A percentile compares a stretch with the other conserved stretches of the same genome.
Conservation (phyloP, 2,113 vertebrate species). For the Tenebrosternarchus preto region DNA sequence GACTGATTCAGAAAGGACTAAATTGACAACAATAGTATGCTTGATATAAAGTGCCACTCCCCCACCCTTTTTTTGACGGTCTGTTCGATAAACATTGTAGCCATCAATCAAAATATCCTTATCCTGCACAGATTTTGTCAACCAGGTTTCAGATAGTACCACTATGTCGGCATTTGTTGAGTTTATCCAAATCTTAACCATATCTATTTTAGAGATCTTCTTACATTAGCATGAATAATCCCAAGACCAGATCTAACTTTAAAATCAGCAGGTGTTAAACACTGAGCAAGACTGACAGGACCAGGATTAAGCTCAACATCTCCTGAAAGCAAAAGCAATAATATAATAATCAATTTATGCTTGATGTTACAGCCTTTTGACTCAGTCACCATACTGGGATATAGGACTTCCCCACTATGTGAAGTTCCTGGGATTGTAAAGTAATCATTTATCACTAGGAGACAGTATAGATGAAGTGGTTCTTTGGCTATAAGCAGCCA, state of each 20-base stretch:
- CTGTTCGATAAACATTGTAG: too few species aligned
- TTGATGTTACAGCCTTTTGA: not conserved
- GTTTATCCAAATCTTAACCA: constrained; percentile 24
- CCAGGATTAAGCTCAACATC: not conserved
- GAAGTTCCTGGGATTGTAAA: too few species aligned
- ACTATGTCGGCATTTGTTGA: constrained; percentile 29
- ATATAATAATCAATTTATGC: not conserved
- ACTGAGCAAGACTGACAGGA: not conserved
- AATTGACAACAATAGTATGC: too few species aligned
- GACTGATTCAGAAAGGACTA: too few species aligned
- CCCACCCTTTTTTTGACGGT: too few species aligned
- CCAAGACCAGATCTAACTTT: constrained; percentile 5
- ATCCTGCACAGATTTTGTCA: constrained; percentile 13
- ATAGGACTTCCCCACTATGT: too few species aligned
- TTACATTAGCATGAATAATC: constrained; percentile 10
- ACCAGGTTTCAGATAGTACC: constrained; percentile 33
- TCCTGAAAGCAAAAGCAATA: not conserved
- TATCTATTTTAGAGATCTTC: constrained; percentile 24
- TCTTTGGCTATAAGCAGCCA: too few species aligned
- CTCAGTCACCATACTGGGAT: too few species aligned
- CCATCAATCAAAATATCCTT: constrained; percentile 38
- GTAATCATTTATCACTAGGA: too few species aligned
- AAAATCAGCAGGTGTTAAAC: constrained; percentile 9
- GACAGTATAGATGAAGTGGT: too few species aligned
- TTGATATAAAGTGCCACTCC: too few species aligned